These are phyloP conservation scores for Hystrix brachyura DNA, from an alignment of 2,113 vertebrate genomes.

Conservation along the genomic window DNA sequence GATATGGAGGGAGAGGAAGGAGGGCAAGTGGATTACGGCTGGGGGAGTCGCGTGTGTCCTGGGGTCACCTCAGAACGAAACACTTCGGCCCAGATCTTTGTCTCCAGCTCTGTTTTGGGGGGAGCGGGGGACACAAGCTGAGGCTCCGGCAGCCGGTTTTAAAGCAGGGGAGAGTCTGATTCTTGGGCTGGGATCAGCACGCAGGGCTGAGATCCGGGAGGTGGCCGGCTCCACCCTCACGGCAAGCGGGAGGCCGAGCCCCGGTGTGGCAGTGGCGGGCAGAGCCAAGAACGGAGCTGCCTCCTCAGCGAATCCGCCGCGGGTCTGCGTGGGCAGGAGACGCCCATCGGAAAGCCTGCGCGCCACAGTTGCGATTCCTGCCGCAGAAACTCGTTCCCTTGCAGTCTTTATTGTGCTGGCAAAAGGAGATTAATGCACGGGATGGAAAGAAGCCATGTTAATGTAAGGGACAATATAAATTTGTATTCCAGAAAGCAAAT, in stretches of 20 bases:
- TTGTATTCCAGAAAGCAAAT: slow-evolving; percentile 80
- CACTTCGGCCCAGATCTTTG: neutral
- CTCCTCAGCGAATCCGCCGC: neutral
- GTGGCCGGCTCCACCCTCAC: neutral
- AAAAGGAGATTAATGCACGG: slow-evolving; percentile 72
- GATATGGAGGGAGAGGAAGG: neutral
- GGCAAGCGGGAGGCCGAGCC: neutral
- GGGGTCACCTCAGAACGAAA: neutral
- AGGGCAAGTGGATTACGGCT: neutral
- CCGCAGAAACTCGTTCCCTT: slow-evolving; percentile 76
- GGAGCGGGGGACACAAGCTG: neutral
- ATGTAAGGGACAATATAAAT: slow-evolving; percentile 74
- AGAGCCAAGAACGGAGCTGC: too few species aligned
- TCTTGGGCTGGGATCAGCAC: neutral
- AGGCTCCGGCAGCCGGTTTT: neutral
- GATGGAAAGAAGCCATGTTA: slow-evolving; percentile 81
- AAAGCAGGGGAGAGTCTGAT: neutral
- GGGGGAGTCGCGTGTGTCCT: neutral
- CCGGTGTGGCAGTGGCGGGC: neutral
- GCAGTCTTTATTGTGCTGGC: slow-evolving; percentile 79
- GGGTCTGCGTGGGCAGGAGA: neutral
- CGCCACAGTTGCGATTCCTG: neutral
- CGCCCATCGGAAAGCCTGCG: neutral
- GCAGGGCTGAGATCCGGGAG: neutral
- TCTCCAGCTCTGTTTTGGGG: neutral